A percentile compares a stretch with the other conserved stretches of the same genome.
Conservation (phyloP, 2,888 invertebrate genomes). For the Protonemura montana region DNA sequence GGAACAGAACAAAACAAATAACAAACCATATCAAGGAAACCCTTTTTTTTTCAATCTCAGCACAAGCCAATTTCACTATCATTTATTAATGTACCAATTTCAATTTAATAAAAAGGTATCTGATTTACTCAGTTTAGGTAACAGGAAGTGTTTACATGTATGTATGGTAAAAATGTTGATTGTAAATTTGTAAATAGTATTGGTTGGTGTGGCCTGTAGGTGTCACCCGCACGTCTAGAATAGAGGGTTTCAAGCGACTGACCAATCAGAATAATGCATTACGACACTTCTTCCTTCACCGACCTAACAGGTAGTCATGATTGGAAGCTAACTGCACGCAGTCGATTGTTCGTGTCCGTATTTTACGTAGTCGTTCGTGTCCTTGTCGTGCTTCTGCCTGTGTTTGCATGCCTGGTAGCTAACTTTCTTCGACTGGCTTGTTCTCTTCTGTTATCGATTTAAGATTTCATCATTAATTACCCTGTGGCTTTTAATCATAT, state of each 20-base stretch:
- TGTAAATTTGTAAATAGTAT: slow-evolving; percentile 14
- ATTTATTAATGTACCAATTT: not conserved
- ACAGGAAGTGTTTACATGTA: slow-evolving; percentile 3
- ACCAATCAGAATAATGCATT: slow-evolving; percentile 48
- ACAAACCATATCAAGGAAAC: too few species aligned
- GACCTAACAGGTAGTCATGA: slow-evolving; percentile 47
- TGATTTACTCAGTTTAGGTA: not conserved
- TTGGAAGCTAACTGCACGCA: not conserved
- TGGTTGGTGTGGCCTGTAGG: slow-evolving; percentile 37
- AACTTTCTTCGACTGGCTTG: not conserved
- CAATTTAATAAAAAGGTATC: not conserved
- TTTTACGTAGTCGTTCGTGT: not conserved
- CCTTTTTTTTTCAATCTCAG: too few species aligned
- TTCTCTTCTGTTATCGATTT: not conserved
- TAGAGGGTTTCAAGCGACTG: slow-evolving; percentile 48
- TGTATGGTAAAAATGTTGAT: slow-evolving; percentile 13
- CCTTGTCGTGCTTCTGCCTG: not conserved
- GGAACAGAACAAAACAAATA: too few species aligned
- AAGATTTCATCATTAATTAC: not conserved
- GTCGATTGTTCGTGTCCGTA: not conserved
- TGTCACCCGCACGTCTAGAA: slow-evolving; percentile 47
- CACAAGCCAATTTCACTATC: too few species aligned
- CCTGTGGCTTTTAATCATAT: not conserved
- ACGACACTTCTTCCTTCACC: slow-evolving; percentile 49
- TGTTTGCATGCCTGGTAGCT: not conserved